Base-by-base conservation (phyloP, 2,113 vertebrate genomes). In the Charina bottae region DNA sequence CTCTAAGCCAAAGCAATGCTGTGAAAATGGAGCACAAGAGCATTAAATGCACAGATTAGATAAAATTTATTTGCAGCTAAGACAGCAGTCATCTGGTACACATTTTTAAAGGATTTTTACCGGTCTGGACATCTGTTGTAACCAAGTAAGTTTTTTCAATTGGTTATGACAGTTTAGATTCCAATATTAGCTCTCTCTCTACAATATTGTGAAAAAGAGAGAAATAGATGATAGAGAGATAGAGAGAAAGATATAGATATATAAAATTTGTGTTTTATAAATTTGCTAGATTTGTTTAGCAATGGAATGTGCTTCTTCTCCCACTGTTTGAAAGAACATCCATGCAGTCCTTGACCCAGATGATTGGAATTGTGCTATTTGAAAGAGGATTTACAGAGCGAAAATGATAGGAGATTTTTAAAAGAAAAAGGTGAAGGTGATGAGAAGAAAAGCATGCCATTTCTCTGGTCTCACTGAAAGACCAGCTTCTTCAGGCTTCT, bases 51-150 rank as follows among this genome's bases (percentile, higher is more conserved):
- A 87, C 0, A 1, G 37, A 8, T 62, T 91, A 28, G 6, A 33
- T 64, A 54, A 89, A 49, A 94, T 93, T 95, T 93, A 85, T 85
- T 92, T 46, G 49, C 19, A 83, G 24, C 17, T 62, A 92, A 95
- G 86, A 78, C 93, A 90, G 3, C 1, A 95, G 46, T 90, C 3
- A 21, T 58, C 1, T 6, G n/a, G 0, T 33, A 59, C 26, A 0
- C 11, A 78, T 83, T 90, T 95, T 17, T 0, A 0, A 0, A 78
- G 1, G 2, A 83, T 84, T 93, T 89, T 86, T 95, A 90, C 28
- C 49, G 64, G 0, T 46, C 23, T 72, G 54, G 24, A 42, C 13
- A 90, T 13, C 21, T 90, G 10, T 1, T 88, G n/a, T 0, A 68
- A 90, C 11, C 58, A 49, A 90, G 85, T 0, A 93, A 0, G 6